These are phyloP conservation scores for Aselliscus stoliczkanus DNA, from an alignment of 2,797 vertebrate genomes.

Conservation along the genomic window DNA sequence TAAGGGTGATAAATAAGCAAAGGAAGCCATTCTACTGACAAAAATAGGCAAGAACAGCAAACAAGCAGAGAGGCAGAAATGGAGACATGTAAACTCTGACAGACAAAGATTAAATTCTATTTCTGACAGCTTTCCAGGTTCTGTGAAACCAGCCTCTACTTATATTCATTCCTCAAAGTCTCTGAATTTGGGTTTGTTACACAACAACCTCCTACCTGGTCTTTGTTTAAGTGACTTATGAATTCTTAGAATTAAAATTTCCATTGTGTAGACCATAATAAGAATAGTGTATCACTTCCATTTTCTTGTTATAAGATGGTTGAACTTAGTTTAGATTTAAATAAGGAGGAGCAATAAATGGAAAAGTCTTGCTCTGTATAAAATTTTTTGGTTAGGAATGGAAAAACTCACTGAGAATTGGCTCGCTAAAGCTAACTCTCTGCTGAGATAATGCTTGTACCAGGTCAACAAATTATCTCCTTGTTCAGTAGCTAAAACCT, in stretches of 20 bases:
- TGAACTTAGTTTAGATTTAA: background rate
- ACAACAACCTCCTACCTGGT: background rate
- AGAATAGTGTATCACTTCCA: background rate
- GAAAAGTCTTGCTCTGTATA: background rate
- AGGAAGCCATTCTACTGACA: background rate
- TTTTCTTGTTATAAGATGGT: background rate
- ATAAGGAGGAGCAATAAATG: background rate
- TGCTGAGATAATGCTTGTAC: background rate
- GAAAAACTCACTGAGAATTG: background rate
- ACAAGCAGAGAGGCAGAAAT: background rate
- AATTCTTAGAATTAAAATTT: background rate
- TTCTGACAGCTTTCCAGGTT: background rate
- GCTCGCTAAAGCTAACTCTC: background rate
- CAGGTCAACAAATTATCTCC: background rate
- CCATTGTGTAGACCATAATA: background rate
- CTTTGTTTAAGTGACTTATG: background rate
- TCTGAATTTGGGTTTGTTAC: background rate
- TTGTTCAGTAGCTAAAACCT: background rate
- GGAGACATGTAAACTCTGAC: background rate
- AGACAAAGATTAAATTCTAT: background rate
- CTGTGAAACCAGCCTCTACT: background rate
- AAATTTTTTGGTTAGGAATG: background rate
- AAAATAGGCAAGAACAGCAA: background rate
- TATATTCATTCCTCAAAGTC: background rate
- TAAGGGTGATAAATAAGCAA: background rate